A percentile compares a stretch with the other conserved stretches of the same genome.
Conservation (phyloP, 2,113 vertebrate species). For the Pseudorectes ferrugineus region DNA sequence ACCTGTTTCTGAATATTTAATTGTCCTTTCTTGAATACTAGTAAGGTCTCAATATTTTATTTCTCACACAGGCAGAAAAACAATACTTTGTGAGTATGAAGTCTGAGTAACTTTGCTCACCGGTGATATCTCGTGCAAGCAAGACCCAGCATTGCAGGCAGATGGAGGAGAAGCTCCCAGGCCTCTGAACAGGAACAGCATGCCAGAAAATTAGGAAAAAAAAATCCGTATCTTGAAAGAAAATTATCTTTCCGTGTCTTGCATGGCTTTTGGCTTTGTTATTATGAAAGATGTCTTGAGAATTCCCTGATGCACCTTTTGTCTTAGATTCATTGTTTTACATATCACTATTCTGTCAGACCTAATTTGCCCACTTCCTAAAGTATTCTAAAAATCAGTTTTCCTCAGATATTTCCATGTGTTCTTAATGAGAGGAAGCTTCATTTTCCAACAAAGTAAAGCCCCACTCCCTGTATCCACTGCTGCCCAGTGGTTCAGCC, state of each 20-base stretch:
- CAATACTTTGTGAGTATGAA: background rate
- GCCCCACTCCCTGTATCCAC: background rate
- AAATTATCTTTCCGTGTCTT: background rate
- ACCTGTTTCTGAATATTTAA: conserved; percentile 23
- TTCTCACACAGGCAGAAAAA: background rate
- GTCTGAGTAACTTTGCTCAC: background rate
- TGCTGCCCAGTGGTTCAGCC: background rate
- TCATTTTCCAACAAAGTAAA: background rate
- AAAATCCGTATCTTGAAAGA: background rate
- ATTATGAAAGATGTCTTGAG: background rate
- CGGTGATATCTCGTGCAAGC: background rate
- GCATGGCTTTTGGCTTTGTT: background rate
- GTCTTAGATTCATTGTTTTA: background rate
- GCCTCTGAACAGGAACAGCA: background rate
- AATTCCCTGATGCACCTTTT: background rate
- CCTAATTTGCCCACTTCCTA: background rate
- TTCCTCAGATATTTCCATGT: background rate
- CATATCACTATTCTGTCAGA: background rate
- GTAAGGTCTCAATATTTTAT: background rate
- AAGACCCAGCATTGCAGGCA: background rate
- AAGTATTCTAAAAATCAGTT: background rate
- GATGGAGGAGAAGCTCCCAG: background rate
- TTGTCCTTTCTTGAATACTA: background rate
- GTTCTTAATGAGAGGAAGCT: background rate
- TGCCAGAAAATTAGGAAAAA: background rate